phyloP scores from a whole-genome alignment of 2,797 vertebrate species.

The Rhabdophis nuchalis region DNA sequence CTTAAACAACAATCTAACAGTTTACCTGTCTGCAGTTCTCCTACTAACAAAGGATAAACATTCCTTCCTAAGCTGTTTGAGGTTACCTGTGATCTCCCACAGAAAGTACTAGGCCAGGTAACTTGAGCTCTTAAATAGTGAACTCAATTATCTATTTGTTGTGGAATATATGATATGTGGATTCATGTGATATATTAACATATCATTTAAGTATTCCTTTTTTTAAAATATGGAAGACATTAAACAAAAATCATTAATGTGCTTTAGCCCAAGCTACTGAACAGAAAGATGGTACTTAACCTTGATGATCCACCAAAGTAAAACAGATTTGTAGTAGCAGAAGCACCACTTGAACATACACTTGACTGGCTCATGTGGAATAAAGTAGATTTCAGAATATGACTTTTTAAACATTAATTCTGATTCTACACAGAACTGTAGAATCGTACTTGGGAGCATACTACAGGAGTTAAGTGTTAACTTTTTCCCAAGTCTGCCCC shows the following conservation, averaged over 20 bases:
- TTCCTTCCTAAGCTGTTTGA: slow-evolving; percentile 17
- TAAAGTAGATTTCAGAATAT: not conserved
- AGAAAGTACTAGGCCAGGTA: not conserved
- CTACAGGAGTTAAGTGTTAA: not conserved
- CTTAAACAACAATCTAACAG: slow-evolving; percentile 39
- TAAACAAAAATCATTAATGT: not conserved
- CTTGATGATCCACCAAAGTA: not conserved
- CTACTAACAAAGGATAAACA: slow-evolving; percentile 36
- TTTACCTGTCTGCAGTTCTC: slow-evolving; percentile 45
- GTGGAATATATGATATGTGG: not conserved
- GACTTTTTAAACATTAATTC: not conserved
- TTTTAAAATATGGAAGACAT: not conserved
- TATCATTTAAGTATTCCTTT: not conserved
- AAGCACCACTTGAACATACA: slow-evolving; percentile 1
- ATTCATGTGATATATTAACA: not conserved
- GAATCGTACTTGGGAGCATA: not conserved
- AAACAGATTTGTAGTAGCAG: not conserved
- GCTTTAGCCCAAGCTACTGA: not conserved
- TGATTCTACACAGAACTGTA: not conserved
- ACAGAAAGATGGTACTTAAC: not conserved
- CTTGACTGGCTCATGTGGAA: not conserved
- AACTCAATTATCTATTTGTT: not conserved
- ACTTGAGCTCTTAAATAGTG: slow-evolving; percentile 20
- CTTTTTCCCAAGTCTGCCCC: not conserved
- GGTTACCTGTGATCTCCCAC: slow-evolving; percentile 1